Evolutionary conservation across 2,113 vertebrate species (phyloP).

Genomic region (Serilophus lunatus): DNA sequence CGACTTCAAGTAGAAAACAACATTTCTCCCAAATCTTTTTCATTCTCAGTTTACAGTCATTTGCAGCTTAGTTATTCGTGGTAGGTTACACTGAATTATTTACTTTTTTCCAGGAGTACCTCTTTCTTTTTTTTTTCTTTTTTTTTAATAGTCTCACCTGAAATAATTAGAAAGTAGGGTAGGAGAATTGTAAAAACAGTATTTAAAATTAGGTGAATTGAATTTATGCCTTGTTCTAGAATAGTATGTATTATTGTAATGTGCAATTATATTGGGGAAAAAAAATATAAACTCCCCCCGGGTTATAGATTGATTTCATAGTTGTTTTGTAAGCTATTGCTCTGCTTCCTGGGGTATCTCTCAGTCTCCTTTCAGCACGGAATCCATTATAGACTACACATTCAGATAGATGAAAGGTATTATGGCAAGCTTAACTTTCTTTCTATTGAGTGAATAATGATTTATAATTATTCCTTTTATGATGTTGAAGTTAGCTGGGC

Average conservation of each 20-base stretch:
- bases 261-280: slow-evolving; percentile 5
- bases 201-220: slow-evolving; percentile 29
- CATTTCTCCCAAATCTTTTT: background rate
- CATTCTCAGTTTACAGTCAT: background rate
- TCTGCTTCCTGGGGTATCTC: slow-evolving; percentile 44
- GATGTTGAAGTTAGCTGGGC: slow-evolving; percentile 1
- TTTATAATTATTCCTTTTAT: slow-evolving; percentile 36
- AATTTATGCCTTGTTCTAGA: slow-evolving; percentile 11
- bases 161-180: slow-evolving; percentile 52
- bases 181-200: slow-evolving; percentile 18
- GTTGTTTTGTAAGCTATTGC: slow-evolving; percentile 49
- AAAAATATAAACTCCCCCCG: background rate
- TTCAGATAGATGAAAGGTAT: slow-evolving; percentile 35
- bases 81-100: background rate
- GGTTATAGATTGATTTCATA: slow-evolving; percentile 31
- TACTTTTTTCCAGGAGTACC: background rate
- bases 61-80: slow-evolving; percentile 7
- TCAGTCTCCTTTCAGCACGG: background rate
- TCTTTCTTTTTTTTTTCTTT: background rate
- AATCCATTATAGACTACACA: slow-evolving; percentile 5
- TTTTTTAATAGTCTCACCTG: background rate
- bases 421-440: slow-evolving; percentile 27
- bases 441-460: slow-evolving; percentile 19
- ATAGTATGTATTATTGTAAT: background rate
- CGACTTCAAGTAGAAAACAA: background rate